Percentiles rank a stretch among this genome's conserved stretches.
Conservation (phyloP, 1,140 invertebrate species). For the Heterodera carotae region DNA sequence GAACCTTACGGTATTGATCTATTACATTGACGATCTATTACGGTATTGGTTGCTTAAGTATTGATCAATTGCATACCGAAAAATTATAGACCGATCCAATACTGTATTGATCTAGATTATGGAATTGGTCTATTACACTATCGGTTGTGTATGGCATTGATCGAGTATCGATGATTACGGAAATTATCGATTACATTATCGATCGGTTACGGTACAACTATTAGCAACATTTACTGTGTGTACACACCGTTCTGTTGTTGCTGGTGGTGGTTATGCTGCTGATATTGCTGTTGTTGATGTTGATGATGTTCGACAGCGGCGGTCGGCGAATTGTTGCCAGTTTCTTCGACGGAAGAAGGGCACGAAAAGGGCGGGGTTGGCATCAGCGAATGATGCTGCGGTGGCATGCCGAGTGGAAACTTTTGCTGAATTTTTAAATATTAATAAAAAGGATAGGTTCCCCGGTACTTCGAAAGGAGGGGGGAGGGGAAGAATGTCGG, state of each 20-base stretch:
- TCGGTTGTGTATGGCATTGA: too few relatives aligned
- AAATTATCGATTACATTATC: too few relatives aligned
- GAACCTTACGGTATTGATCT: not conserved
- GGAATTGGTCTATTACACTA: too few relatives aligned
- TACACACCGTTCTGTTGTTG: not conserved
- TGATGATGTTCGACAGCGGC: slow-evolving; percentile 9
- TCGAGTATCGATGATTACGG: too few relatives aligned
- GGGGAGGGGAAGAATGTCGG: too few relatives aligned
- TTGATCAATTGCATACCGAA: too few relatives aligned
- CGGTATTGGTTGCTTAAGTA: not conserved
- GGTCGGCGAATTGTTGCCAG: slow-evolving; percentile 9
- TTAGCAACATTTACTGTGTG: too few relatives aligned
- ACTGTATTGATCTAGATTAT: too few relatives aligned
- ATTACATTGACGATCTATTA: not conserved
- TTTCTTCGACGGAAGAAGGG: slow-evolving; percentile 5
- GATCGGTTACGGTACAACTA: not conserved
- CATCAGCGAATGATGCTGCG: not conserved
- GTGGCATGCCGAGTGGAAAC: not conserved
- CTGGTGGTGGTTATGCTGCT: too few relatives aligned
- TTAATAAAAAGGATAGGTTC: not conserved
- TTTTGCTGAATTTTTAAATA: not conserved
- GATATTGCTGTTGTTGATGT: not conserved
- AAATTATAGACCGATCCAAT: too few relatives aligned
- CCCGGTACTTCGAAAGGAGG: too few relatives aligned
- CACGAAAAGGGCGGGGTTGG: not conserved